Conservation (phyloP, 2,888 invertebrate genomes). For the Metalampra italica region DNA sequence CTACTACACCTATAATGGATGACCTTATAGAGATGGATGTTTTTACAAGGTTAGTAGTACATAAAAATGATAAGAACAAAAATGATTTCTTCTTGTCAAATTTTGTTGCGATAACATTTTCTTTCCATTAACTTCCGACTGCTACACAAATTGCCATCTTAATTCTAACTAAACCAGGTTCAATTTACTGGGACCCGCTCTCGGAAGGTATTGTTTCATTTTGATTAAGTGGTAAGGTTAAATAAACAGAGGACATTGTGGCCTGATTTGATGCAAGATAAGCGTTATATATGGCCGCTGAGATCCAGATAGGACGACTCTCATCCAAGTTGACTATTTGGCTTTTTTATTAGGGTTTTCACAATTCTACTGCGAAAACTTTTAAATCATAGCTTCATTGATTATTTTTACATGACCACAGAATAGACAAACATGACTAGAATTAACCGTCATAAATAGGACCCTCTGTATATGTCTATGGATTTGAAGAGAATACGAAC, state of each 20-base stretch:
- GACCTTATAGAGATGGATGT: too few species aligned
- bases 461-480: too few species aligned
- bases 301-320: constrained; percentile 30
- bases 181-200: neutral
- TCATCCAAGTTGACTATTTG: neutral
- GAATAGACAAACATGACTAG: too few species aligned
- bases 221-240: constrained; percentile 36
- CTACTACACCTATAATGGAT: too few species aligned
- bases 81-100: too few species aligned
- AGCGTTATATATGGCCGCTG: constrained; percentile 36
- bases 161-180: neutral
- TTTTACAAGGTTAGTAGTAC: too few species aligned
- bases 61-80: too few species aligned
- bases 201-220: constrained; percentile 29
- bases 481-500: too few species aligned
- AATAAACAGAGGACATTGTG: constrained; percentile 29
- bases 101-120: neutral
- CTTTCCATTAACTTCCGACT: neutral
- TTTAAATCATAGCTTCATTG: neutral
- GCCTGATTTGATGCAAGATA: constrained; percentile 44
- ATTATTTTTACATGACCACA: too few species aligned
- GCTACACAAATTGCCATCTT: neutral
- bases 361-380: neutral
- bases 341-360: neutral
- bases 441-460: too few species aligned